Evolutionary conservation across 2,888 invertebrate species (phyloP), one percentile per base, ranked within the genome.

Genomic region (Diaperis boleti): DNA sequence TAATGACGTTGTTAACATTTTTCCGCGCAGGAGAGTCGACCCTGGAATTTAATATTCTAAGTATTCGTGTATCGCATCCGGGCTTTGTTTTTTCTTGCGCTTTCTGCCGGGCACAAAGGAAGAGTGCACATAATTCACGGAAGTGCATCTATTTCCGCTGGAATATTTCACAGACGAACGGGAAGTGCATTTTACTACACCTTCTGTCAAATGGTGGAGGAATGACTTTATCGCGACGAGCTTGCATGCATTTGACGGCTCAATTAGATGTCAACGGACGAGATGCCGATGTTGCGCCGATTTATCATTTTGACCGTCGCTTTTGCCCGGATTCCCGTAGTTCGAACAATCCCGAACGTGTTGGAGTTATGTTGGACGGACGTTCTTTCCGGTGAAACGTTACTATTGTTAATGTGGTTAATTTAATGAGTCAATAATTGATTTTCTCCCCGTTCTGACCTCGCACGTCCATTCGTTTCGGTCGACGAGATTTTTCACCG

Each of bases 191-290:
- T 49, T 49, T 49, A 18, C 15, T 20, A 17, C 17, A 14, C 15
- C 26, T 26, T 47, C 14, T 31, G 31, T 47, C 47, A 29, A 47
- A 31, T 13, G 14, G 29, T 8, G 11, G 22, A 20, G 44, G 11
- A 18, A 44, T 47, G 47, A 11, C 22, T 44, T 44, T 18, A 20
- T 44, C 44, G 22, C 26, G 7, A 20, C 26, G 33, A 49, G 33
- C 31, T 6, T 49, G 33, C 31, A 49, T 49, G 47, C 47, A 29
- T 26, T 49, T 49, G 49, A 49, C 49, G 49, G 29, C 31, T 49
- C 49, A 49, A 49, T 49, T 49, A 49, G 14, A 49, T 13, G 29
- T 31, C 31, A 8, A 22, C 44, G 26, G 6, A 26, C 26, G 26
- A 26, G n/a, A 26, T 26, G 26, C 26, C 26, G 6, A 26, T 26